These are phyloP conservation scores for Unio pictorum DNA, from an alignment of 2,888 invertebrate genomes.

Conservation along the genomic window DNA sequence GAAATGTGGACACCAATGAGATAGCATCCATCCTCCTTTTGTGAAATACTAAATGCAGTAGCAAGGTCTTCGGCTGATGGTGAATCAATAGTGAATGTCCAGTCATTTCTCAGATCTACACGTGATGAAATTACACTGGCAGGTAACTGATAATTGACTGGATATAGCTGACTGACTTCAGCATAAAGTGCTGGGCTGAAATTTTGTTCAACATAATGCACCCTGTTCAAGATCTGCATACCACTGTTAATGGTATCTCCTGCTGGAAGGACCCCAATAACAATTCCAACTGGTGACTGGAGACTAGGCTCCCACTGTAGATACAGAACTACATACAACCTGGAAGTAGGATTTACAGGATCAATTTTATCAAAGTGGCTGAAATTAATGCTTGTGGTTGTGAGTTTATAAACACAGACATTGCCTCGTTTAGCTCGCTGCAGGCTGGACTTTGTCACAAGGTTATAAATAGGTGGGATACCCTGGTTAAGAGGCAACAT, in stretches of 20 bases:
- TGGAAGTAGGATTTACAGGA: constrained; percentile 33
- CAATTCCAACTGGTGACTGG: constrained; percentile 59
- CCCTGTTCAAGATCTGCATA: constrained; percentile 54
- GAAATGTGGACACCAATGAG: constrained; percentile 61
- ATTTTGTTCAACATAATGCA: constrained; percentile 48
- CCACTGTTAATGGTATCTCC: constrained; percentile 42
- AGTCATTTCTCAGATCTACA: constrained; percentile 39
- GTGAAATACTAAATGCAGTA: constrained; percentile 56
- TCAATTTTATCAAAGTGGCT: constrained; percentile 57
- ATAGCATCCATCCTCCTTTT: constrained; percentile 45
- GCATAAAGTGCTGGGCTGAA: constrained; percentile 32
- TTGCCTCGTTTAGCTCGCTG: constrained; percentile 41
- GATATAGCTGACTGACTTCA: constrained; percentile 43
- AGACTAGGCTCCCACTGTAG: constrained; percentile 58
- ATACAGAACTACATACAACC: constrained; percentile 63
- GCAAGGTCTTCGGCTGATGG: constrained; percentile 33
- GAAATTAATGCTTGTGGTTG: constrained; percentile 44
- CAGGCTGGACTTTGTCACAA: constrained; percentile 35
- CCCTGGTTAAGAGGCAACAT: constrained; percentile 60
- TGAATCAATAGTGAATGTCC: constrained; percentile 54
- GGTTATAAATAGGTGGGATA: constrained; percentile 55
- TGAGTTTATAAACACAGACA: constrained; percentile 51
- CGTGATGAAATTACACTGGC: constrained; percentile 32
- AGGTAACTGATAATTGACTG: constrained; percentile 35
- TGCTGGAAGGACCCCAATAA: constrained; percentile 56